phyloP scores from a whole-genome alignment of 2,113 vertebrate species.

The Morone chrysops region DNA sequence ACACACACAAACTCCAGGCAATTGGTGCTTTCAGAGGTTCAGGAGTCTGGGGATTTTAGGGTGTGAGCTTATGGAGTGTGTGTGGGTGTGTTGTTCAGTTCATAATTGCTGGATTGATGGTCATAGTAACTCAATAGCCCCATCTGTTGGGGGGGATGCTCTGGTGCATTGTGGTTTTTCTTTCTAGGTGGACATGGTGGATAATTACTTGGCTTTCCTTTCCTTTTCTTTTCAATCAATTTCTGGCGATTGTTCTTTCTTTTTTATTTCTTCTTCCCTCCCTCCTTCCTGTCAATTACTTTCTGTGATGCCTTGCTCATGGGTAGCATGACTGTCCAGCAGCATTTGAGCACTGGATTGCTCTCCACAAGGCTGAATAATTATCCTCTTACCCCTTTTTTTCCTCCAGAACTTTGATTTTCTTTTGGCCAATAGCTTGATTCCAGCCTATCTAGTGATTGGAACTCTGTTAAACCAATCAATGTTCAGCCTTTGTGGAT shows the following conservation, averaged over 20 bases:
- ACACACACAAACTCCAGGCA: conserved; percentile 44
- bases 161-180: conserved; percentile 64
- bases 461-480: conserved; percentile 48
- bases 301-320: conserved; percentile 44
- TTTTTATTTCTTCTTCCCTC: neutral
- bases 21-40: conserved; percentile 38
- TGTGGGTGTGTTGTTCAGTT: conserved; percentile 68
- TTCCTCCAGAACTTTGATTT: conserved; percentile 28
- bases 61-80: conserved; percentile 57
- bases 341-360: conserved; percentile 38
- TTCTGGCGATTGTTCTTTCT: conserved; percentile 18
- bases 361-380: conserved; percentile 67
- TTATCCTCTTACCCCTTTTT: neutral
- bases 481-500: conserved; percentile 64
- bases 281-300: conserved; percentile 8
- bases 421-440: conserved; percentile 33
- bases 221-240: conserved; percentile 16
- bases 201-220: conserved; percentile 54
- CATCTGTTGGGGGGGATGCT: conserved; percentile 59
- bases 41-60: conserved; percentile 43
- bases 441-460: conserved; percentile 20
- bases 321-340: conserved; percentile 49
- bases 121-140: conserved; percentile 62
- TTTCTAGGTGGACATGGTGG: conserved; percentile 71
- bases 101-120: conserved; percentile 41